Conservation (phyloP, 1,140 invertebrate genomes). For the Scaptomyza montana region DNA sequence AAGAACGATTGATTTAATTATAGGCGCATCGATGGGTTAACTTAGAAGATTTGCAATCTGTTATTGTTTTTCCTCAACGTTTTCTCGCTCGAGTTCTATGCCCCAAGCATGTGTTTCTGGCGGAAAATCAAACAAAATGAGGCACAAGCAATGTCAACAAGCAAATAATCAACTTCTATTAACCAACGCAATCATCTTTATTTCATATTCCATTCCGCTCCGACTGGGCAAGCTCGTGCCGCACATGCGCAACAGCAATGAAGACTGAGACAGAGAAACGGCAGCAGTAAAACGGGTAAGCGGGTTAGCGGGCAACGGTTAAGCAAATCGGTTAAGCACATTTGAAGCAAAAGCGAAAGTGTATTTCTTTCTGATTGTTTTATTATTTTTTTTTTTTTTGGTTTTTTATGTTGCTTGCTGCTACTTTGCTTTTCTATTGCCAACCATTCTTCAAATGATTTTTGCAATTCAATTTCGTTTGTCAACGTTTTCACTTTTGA, state of each 20-base stretch:
- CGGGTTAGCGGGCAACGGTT: neutral
- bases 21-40: neutral
- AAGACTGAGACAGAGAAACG: conserved; percentile 16
- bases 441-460: conserved; percentile 66
- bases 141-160: neutral
- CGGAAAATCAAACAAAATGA: neutral
- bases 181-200: conserved; percentile 11
- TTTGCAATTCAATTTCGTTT: conserved; percentile 59
- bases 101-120: neutral
- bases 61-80: neutral
- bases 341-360: conserved; percentile 78
- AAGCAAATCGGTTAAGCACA: conserved; percentile 38
- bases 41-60: no score
- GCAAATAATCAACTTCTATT: conserved; percentile 10
- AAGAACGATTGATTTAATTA: conserved; percentile 2
- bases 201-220: conserved; percentile 17
- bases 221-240: conserved; percentile 48
- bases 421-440: conserved; percentile 13
- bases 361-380: conserved; percentile 55
- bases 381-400: conserved; percentile 36
- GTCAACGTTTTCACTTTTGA: conserved; percentile 70
- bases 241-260: conserved; percentile 52
- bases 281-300: conserved; percentile 20
- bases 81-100: conserved; percentile 7
- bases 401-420: conserved; percentile 12